Evolutionary conservation across 2,888 invertebrate genomes (phyloP), one percentile per base, ranked within the genome.

Genomic region (Eilema caniola): DNA sequence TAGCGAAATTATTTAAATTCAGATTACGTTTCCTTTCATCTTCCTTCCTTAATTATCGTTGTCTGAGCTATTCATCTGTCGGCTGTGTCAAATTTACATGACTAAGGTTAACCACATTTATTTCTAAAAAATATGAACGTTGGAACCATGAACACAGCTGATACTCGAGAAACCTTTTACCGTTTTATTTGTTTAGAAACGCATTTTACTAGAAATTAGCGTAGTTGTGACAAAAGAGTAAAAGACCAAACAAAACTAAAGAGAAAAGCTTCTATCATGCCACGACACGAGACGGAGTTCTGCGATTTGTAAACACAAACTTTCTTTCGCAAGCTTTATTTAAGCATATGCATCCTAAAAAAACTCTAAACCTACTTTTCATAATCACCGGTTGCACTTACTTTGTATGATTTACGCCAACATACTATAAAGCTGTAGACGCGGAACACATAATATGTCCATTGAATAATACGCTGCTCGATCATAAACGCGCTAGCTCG

Each of bases 401-500:
- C 53, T n/a, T n/a, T 53, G 53, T 53, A 53, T n/a, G 53, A 53
- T 53, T 53, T 53, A 53, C 53, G n/a, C 53, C 53, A 53, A 53
- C n/a, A n/a, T n/a, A 53, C 53, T n/a, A 0, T 20, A n/a, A 53
- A 53, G 7, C 47, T 20, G 47, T 47, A 47, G 63, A 76, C 74
- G 79, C 78, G 75, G 71, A 76, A 78, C 71, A 71, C 75, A 75
- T 76, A 64, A 72, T 69, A 72, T 75, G 75, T 81, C 73, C 73
- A 75, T 78, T 73, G 72, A 81, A 79, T 80, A 82, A 80, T 82
- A 77, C 81, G 79, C 78, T 86, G 79, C 75, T 89, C 86, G 82
- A 86, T 88, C 89, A 89, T 88, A 87, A 84, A 84, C 76, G 78
- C 70, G 73, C 71, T 41, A 56, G 74, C 80, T 82, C 82, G 85